phyloP scores from a whole-genome alignment of 2,113 vertebrate species.

The Trochalopteron elliotii region DNA sequence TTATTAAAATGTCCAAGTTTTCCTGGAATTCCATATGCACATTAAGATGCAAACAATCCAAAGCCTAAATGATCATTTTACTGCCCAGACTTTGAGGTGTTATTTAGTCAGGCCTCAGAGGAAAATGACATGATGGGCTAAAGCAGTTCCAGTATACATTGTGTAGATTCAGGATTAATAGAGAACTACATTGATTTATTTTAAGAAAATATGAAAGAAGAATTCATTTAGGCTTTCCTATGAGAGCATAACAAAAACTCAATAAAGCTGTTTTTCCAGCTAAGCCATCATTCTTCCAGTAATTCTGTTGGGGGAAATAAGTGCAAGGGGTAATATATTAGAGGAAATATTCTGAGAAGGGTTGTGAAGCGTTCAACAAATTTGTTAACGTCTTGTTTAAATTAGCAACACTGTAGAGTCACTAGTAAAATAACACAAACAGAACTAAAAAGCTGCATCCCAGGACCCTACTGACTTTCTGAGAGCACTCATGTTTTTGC shows the following conservation, averaged over 20 bases:
- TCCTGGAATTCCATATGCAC: neutral
- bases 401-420: neutral
- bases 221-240: neutral
- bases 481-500: neutral
- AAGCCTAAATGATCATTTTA: neutral
- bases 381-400: neutral
- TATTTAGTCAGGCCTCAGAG: neutral
- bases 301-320: neutral
- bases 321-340: neutral
- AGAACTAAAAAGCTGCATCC: neutral
- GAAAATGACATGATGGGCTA: neutral
- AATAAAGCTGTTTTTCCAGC: neutral
- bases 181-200: neutral
- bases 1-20: neutral
- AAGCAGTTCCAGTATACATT: neutral
- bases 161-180: neutral
- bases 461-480: neutral
- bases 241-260: neutral
- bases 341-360: neutral
- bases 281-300: neutral
- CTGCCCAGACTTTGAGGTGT: neutral
- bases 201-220: neutral
- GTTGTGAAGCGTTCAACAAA: neutral
- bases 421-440: neutral
- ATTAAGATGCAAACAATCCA: neutral